Base-by-base conservation (phyloP, 2,888 invertebrate species). In the Caenorhabditis afra region DNA sequence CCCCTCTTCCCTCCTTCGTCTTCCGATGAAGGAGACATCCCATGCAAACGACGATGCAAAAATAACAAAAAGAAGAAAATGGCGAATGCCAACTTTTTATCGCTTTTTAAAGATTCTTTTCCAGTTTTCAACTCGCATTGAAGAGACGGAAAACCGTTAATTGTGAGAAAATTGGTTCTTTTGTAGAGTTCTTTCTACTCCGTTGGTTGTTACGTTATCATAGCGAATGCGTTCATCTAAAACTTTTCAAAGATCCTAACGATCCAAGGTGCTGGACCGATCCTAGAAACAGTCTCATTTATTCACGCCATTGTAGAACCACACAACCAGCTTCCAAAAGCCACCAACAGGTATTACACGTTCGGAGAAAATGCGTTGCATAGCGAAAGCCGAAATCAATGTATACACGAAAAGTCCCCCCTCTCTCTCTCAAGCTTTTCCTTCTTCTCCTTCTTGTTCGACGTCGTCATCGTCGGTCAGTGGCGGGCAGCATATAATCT, bases 11-110 rank as follows among this genome's bases (percentile, higher is more conserved):
- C 29, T 29, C 29, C 7, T 29, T 29, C 29, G 29, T 29, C 49
- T 62, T 61, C 61, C 52, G 50, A 52, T 64, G 23, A 5, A 20
- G 12, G 5, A 22, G 49, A 62, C 68, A 29, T 62, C 62, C 37
- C 55, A 62, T 55, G 47, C 59, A 67, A 18, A 22, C 62, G n/a
- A n/a, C n/a, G 53, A 71, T 71, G 71, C 64, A 71, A 71, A 64
- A 71, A 71, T 64, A 57, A 71, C 70, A 7, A 29, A 29, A 29
- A 29, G 29, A 3, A 3, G 29, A 29, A 29, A 7, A 29, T 29
- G 29, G 29, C 29, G 29, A 39, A 39, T 41, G 23, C 41, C 16
- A 39, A 1, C 8, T 44, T 22, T 29, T 35, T 52, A 22, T 18
- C 41, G 10, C 52, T 29, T 29, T 22, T 52, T 52, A 22, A 29